phyloP scores from a whole-genome alignment of 2,888 invertebrate species.

The Dorcus parallelipipedus region DNA sequence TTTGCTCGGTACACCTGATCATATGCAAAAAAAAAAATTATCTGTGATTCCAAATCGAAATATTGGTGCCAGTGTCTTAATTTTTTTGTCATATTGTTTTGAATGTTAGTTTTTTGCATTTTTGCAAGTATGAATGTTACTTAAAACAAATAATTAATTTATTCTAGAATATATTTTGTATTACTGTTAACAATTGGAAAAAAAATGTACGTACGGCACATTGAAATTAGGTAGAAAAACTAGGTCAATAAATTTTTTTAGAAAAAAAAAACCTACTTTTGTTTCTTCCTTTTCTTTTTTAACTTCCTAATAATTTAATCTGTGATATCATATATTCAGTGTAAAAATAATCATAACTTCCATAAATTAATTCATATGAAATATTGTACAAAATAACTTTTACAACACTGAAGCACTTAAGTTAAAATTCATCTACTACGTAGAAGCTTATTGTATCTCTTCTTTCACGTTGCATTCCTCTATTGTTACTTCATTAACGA shows the following conservation, averaged over 20 bases:
- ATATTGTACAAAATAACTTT: slow-evolving; percentile 21
- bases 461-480: slow-evolving; percentile 33
- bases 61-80: slow-evolving; percentile 1
- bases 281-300: slow-evolving; percentile 6
- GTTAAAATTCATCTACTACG: slow-evolving; percentile 8
- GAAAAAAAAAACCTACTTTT: slow-evolving; percentile 18
- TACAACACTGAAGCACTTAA: slow-evolving; percentile 16
- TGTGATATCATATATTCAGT: slow-evolving; percentile 13
- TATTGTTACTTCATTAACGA: slow-evolving; percentile 46
- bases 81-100: slow-evolving; percentile 6
- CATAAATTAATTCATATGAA: slow-evolving; percentile 17
- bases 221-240: slow-evolving; percentile 21
- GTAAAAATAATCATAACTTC: slow-evolving; percentile 15
- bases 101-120: slow-evolving; percentile 2
- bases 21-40: neutral
- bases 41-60: slow-evolving; percentile 10
- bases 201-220: slow-evolving; percentile 18
- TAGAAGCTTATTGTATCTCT: slow-evolving; percentile 13
- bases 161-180: slow-evolving; percentile 20
- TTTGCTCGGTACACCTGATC: too few relatives aligned
- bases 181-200: slow-evolving; percentile 16
- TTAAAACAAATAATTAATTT: slow-evolving; percentile 15
- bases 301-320: slow-evolving; percentile 6
- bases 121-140: slow-evolving; percentile 7
- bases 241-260: slow-evolving; percentile 27